Conservation (phyloP, 92 coral and sea anemone species). For the Hydrozoanthus gracilis region DNA sequence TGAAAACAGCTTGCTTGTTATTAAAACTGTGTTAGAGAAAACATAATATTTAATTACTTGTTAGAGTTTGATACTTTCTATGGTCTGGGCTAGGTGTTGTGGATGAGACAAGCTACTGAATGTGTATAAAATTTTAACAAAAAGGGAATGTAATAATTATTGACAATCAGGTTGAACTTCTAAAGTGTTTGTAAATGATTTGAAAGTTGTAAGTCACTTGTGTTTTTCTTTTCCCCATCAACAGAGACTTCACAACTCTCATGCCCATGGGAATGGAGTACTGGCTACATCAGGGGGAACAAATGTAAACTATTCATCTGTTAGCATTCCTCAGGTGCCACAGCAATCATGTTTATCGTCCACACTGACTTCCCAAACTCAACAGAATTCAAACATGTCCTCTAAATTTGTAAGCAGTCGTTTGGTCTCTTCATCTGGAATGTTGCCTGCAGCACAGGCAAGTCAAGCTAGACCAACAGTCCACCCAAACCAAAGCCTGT, state of each 20-base stretch:
- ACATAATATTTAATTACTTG: too few relatives aligned
- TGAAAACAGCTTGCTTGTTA: too few relatives aligned
- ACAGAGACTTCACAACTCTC: not conserved
- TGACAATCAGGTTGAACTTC: not conserved
- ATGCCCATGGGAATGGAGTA: slow-evolving; percentile 30
- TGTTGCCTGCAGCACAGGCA: not conserved
- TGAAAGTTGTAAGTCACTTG: not conserved
- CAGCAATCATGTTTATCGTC: slow-evolving; percentile 13
- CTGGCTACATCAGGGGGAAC: not conserved
- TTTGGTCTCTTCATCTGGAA: not conserved
- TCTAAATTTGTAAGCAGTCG: not conserved
- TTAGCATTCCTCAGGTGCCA: slow-evolving; percentile 16
- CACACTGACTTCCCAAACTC: not conserved
- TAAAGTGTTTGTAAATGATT: not conserved
- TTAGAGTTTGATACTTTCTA: too few relatives aligned
- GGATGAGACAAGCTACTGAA: too few relatives aligned
- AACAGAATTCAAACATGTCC: slow-evolving; percentile 20
- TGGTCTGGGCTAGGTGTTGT: too few relatives aligned
- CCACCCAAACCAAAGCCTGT: slow-evolving; percentile 11
- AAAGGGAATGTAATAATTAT: not conserved
- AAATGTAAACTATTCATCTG: slow-evolving; percentile 10
- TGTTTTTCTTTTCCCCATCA: not conserved
- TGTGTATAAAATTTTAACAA: too few relatives aligned
- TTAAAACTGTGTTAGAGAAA: too few relatives aligned
- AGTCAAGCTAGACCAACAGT: slow-evolving; percentile 9